Base-by-base conservation (phyloP, 2,113 vertebrate genomes). In the Calonectris borealis region DNA sequence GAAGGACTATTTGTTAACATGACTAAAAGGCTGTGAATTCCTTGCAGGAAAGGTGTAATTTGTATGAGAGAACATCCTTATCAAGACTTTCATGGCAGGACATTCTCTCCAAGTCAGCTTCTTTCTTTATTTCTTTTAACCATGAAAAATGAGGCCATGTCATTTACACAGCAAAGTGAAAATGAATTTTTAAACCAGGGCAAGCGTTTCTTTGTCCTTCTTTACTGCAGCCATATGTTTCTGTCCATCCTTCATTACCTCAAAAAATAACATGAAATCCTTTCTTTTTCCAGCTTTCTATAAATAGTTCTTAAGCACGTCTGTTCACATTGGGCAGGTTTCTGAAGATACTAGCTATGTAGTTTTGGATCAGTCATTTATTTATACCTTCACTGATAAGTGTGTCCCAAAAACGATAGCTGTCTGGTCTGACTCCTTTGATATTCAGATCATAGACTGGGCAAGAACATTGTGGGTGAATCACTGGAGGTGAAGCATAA, bases 171-270 rank as follows among this genome's bases (percentile, higher is more conserved):
- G 61, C 20, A 78, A 81, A 94, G 46, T 66, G 19, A 88, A 94
- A 96, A 94, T 40, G n/a, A 83, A 49, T 64, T 44, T 88, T 93
- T 94, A 95, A 91, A 81, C 14, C 38, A 94, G 57, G 21, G 17
- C 27, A 48, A 68, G 51, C 32, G 2, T 55, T 94, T 69, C 61
- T 72, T 91, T 95, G 65, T 86, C 64, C 58, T 71, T 71, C 42
- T 86, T 86, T 84, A 49, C 64, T 70, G 52, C 61, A 87, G 46
- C 58, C 83, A 55, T 61, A 61, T 76, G 86, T 88, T 92, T 64
- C 58, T 90, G 60, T 78, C 83, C n/a, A 73, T 61, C n/a, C 40
- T 87, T 88, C 46, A 84, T 66, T 86, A 88, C 71, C 27, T 66
- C 6, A 25, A 70, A 57, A 91, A 90, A 84, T 51, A 96, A 62